Conservation (phyloP, 2,888 invertebrate species). For the Euspilapteryx auroguttella region DNA sequence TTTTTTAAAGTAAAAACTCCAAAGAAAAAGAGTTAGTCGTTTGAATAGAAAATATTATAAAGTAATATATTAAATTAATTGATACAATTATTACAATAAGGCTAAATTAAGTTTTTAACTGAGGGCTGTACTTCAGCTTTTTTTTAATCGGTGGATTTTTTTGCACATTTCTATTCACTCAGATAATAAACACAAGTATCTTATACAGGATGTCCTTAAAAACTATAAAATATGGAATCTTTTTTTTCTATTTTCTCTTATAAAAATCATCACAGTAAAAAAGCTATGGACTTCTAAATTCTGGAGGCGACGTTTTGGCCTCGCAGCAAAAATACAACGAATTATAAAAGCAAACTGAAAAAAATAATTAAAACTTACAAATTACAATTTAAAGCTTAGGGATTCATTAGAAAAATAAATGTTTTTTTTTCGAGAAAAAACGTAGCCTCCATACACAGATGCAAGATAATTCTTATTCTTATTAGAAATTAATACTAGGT, state of each 20-base stretch:
- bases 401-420: constrained; percentile 12
- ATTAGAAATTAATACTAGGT: too few species aligned
- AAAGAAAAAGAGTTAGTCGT: too few species aligned
- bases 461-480: constrained; percentile 8
- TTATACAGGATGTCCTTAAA: too few species aligned
- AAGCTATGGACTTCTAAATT: constrained; percentile 12
- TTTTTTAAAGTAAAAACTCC: too few species aligned
- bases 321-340: constrained; percentile 6
- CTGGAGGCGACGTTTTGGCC: constrained; percentile 9
- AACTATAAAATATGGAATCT: constrained; percentile 20
- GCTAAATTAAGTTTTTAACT: too few species aligned
- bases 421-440: constrained; percentile 6
- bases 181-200: too few species aligned
- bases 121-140: too few species aligned
- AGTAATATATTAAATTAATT: too few species aligned
- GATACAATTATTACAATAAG: too few species aligned
- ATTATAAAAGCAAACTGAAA: constrained; percentile 1
- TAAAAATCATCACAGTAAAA: constrained; percentile 23
- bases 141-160: too few species aligned
- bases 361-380: constrained; percentile 11
- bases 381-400: constrained; percentile 14
- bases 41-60: too few species aligned
- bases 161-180: too few species aligned
- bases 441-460: constrained; percentile 10
- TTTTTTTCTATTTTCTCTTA: constrained; percentile 15